These are phyloP conservation scores for Anoplophora glabripennis DNA, from an alignment of 1,140 invertebrate genomes.

Conservation along the genomic window DNA sequence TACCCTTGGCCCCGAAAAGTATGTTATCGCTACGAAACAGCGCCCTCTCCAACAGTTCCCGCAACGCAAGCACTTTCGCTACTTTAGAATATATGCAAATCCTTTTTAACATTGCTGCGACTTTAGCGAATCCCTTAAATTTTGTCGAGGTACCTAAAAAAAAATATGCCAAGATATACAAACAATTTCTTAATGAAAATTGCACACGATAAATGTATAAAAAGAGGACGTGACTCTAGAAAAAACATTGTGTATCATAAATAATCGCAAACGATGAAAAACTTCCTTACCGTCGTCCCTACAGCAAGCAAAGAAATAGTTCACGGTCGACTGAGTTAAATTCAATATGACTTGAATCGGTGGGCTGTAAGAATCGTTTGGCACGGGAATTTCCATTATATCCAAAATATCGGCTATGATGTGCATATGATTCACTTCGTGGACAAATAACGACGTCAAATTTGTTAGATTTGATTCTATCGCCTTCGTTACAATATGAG, in stretches of 20 bases:
- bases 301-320: conserved; percentile 75
- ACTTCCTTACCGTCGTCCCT: conserved; percentile 63
- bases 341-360: conserved; percentile 57
- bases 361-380: conserved; percentile 38
- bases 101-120: conserved; percentile 59
- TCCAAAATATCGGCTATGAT: conserved; percentile 52
- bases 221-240: neutral
- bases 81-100: conserved; percentile 62
- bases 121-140: conserved; percentile 60
- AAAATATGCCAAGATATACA: neutral
- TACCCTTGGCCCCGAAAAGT: conserved; percentile 63
- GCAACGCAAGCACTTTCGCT: conserved; percentile 65
- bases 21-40: conserved; percentile 60
- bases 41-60: conserved; percentile 69
- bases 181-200: neutral
- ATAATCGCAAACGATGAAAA: no score
- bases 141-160: conserved; percentile 50
- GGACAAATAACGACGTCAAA: conserved; percentile 47
- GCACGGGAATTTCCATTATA: conserved; percentile 46
- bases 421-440: conserved; percentile 49
- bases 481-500: conserved; percentile 50
- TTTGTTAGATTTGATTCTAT: conserved; percentile 52
- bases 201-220: conserved; percentile 14
- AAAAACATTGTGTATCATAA: no score
- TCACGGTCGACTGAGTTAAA: conserved; percentile 65